Base-by-base conservation (phyloP, 92 coral and sea anemone genomes). In the Metridium senile region DNA sequence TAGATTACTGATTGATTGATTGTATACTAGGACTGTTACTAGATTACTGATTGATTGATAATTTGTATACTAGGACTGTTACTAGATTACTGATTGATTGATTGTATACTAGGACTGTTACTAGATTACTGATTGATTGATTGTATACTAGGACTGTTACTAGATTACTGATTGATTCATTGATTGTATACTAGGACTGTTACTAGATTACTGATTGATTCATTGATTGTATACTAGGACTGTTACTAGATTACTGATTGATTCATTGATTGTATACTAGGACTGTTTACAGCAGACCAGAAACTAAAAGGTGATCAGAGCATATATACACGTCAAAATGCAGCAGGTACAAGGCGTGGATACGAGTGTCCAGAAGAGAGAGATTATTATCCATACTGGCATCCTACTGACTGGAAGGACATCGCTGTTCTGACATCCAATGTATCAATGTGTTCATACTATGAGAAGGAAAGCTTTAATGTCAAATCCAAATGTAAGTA, bases 361-460 rank as follows among this genome's bases (percentile, higher is more conserved):
- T 95, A 92, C 43, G 99, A 95, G 75, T 95, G 99, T 56, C 97
- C 99, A 8, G 99, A 95, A 72, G 99, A 95, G 80, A 75, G 97
- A 32, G 99, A 95, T 27, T 92, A 92, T 56, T 96, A 92, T 53
- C 99, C 99, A 25, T 95, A 95, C 83, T 95, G 90, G 90, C 99
- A 95, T 72, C 97, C 97, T 9, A 92, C 96, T n/a, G 91, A 87
- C 13, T 95, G 99, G 99, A 96, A 92, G 67, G 98, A 94, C 67
- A 86, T 92, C 69, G 98, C 97, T 43, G 84, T 95, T 43, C 76
- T 95, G 28, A 87, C 97, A 11, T 84, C 86, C 49, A 80, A 89
- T 34, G 39, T 47, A 18, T 65, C 85, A 0, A 75, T 69, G 77
- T 95, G 99, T 77, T 54, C 63, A 35, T 89, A 84, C 81, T 95